Base-by-base conservation (phyloP, 2,797 vertebrate genomes). In the Cyprinella venusta region DNA sequence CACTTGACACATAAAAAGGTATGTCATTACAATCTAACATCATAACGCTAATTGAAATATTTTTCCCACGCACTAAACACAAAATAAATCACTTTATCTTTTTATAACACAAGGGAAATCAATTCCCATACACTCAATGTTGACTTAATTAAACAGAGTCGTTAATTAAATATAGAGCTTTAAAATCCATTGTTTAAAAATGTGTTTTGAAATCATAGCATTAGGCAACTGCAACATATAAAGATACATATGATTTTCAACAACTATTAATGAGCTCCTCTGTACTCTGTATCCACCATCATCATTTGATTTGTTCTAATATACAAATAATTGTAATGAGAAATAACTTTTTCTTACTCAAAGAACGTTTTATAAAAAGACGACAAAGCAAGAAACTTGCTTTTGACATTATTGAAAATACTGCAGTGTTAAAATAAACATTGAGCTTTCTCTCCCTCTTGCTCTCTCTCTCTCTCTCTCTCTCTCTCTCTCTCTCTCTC, bases 81-180 rank as follows among this genome's bases (percentile, higher is more conserved):
- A 21, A 79, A 68, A 63, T 71, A n/a, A 84, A 83, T 67, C 38
- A 79, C 67, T 81, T 61, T 69, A 79, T 84, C 54, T 80, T 45
- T 79, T 52, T 85, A 82, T 81, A 87, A 86, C 76, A 52, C 77
- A 9, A 75, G 84, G 68, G 77, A 88, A 90, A 76, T 74, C 61
- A 84, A 83, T 76, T 19, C 64, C 64, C 26, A 82, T 26, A 65
- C 36, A 83, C 74, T 40, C 50, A 92, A 88, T 89, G 86, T 68
- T 83, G 64, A 40, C 85, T 91, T 92, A 92, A 94, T 94, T 92
- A 93, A 91, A 79, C 26, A 88, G 86, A 90, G 85, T 87, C 89
- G 88, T 88, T 91, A 90, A 93, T 92, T 92, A 91, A 48, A 89
- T 88, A 86, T 82, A 71, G 84, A 86, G 85, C 86, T 91, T 85